Percentiles rank a stretch among this genome's conserved stretches.
Evolutionary conservation across 2,888 invertebrate genomes (phyloP).

Genomic region (Nasonia oneida): DNA sequence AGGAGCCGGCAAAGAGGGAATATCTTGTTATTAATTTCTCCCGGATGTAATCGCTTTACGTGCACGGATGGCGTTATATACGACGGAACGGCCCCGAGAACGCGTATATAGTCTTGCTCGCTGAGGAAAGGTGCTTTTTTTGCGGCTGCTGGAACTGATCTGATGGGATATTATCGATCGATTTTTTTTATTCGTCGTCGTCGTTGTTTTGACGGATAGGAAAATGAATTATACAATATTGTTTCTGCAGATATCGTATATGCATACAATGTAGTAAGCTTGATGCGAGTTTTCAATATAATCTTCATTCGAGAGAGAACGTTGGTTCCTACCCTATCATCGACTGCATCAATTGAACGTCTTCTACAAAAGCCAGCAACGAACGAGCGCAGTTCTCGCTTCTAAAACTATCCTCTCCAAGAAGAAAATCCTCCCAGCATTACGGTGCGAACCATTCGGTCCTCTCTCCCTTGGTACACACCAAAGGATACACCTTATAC

Average conservation of each 20-base stretch:
- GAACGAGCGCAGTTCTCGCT: no score
- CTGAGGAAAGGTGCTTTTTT: not conserved
- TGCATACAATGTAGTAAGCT: no score
- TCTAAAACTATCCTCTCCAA: no score
- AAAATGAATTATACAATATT: no score
- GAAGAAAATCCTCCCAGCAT: not conserved
- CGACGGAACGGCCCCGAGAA: not conserved
- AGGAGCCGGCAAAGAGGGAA: conserved; percentile 41
- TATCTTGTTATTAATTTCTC: conserved; percentile 56
- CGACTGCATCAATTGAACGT: no score
- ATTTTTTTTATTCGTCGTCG: not conserved
- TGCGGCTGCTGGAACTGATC: not conserved
- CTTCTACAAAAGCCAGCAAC: no score
- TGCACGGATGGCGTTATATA: conserved; percentile 1
- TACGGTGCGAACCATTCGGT: not conserved
- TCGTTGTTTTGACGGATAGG: no score
- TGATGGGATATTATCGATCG: not conserved
- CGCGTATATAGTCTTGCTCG: not conserved
- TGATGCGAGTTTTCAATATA: no score
- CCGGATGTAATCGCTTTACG: conserved; percentile 46
- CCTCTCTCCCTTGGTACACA: not conserved
- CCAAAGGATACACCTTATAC: not conserved
- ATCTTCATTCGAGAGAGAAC: no score
- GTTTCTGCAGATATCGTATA: no score
- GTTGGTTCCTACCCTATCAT: no score